Evolutionary conservation across 1,140 invertebrate species (phyloP).

Genomic region (Philaenus spumarius): DNA sequence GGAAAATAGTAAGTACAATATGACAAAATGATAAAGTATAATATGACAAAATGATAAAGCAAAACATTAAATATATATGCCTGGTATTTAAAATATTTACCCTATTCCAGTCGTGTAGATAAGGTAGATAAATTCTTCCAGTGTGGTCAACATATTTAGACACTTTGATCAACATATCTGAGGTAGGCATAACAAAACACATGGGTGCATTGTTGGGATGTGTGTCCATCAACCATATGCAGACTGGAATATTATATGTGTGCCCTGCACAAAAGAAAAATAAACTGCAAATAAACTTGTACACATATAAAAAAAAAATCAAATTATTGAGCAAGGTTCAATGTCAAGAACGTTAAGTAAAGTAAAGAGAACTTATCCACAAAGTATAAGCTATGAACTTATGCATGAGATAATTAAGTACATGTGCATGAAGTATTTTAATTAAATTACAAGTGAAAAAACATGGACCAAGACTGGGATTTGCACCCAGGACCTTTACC

Average conservation of each 20-base stretch:
- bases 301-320: background rate
- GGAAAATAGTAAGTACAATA: too few species aligned
- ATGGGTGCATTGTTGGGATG: slow-evolving; percentile 97
- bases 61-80: too few species aligned
- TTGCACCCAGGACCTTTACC: too few species aligned
- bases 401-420: background rate
- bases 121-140: slow-evolving; percentile 95
- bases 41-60: too few species aligned
- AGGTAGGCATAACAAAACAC: slow-evolving; percentile 93
- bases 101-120: slow-evolving; percentile 91
- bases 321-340: background rate
- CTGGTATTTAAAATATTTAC: too few species aligned
- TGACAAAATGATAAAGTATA: too few species aligned
- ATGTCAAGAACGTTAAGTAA: background rate
- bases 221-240: slow-evolving; percentile 94
- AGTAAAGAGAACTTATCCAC: background rate
- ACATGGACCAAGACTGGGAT: too few species aligned
- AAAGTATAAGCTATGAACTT: background rate
- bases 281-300: background rate
- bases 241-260: slow-evolving; percentile 94
- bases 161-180: slow-evolving; percentile 92
- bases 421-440: too few species aligned
- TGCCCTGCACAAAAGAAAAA: slow-evolving; percentile 48
- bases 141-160: slow-evolving; percentile 91
- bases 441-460: too few species aligned